Conservation (phyloP, 2,888 invertebrate genomes). For the Phytoseiulus persimilis region DNA sequence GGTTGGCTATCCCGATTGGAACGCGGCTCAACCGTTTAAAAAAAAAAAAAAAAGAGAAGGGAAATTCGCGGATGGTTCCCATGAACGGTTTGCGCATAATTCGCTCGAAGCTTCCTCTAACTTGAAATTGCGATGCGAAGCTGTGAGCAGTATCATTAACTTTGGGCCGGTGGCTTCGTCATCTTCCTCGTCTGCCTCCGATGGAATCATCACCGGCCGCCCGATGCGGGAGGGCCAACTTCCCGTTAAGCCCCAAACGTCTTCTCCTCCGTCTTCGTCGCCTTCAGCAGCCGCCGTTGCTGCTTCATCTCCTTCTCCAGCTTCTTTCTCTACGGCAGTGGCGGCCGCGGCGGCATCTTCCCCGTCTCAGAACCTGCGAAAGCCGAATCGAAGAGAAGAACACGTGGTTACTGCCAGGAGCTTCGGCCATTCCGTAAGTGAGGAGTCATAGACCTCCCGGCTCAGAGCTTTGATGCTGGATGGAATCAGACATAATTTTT, state of each 20-base stretch:
- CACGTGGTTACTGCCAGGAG: constrained; percentile 15
- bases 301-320: neutral
- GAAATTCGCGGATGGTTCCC: neutral
- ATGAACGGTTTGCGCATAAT: neutral
- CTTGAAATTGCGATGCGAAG: neutral
- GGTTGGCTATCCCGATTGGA: neutral
- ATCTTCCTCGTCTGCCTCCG: constrained; percentile 12
- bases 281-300: neutral
- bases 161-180: constrained; percentile 6
- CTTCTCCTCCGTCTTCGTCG: neutral
- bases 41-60: neutral
- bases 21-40: neutral
- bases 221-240: constrained; percentile 35
- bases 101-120: neutral
- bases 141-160: constrained; percentile 36
- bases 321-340: neutral
- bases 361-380: neutral
- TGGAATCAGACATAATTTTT: neutral
- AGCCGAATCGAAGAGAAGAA: neutral
- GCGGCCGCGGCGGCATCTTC: neutral
- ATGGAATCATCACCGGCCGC: constrained; percentile 33
- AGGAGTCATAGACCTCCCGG: neutral
- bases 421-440: constrained; percentile 27
- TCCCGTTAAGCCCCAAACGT: constrained; percentile 26
- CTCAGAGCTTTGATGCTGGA: neutral